Conservation (phyloP, 2,797 vertebrate genomes). For the Poecile montanus region DNA sequence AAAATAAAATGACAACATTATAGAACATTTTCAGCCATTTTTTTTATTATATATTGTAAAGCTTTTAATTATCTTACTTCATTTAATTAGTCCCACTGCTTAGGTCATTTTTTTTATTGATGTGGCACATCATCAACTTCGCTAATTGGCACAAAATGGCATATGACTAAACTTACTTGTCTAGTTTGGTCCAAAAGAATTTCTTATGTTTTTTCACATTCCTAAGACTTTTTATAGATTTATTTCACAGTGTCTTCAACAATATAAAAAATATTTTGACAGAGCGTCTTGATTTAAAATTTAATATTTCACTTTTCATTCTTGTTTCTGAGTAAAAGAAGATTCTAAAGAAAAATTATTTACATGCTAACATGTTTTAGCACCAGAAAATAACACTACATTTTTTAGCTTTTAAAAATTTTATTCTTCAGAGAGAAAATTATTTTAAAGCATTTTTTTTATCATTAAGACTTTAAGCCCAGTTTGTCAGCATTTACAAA, state of each 20-base stretch:
- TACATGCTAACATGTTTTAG: background rate
- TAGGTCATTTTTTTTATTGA: constrained; percentile 77
- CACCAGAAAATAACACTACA: background rate
- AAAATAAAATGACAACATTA: constrained; percentile 73
- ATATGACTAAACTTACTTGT: constrained; percentile 21
- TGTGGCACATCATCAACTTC: constrained; percentile 60
- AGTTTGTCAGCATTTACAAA: background rate
- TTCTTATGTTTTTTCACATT: background rate
- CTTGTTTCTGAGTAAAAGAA: background rate
- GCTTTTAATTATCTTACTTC: constrained; percentile 77
- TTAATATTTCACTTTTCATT: background rate
- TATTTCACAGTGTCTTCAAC: background rate
- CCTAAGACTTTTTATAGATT: background rate
- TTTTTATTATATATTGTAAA: constrained; percentile 76
- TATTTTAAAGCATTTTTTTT: background rate
- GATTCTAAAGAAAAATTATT: background rate
- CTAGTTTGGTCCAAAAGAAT: constrained; percentile 17
- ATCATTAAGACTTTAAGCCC: background rate
- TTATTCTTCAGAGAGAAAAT: background rate
- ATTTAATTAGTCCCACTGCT: constrained; percentile 75
- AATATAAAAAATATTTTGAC: background rate
- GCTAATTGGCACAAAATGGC: constrained; percentile 72
- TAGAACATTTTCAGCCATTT: constrained; percentile 73
- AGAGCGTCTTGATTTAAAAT: background rate
- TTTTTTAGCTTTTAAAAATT: background rate